Percentiles rank a stretch among this genome's conserved stretches.
Conservation (phyloP, 2,888 invertebrate genomes). For the Diadegma fenestrale region DNA sequence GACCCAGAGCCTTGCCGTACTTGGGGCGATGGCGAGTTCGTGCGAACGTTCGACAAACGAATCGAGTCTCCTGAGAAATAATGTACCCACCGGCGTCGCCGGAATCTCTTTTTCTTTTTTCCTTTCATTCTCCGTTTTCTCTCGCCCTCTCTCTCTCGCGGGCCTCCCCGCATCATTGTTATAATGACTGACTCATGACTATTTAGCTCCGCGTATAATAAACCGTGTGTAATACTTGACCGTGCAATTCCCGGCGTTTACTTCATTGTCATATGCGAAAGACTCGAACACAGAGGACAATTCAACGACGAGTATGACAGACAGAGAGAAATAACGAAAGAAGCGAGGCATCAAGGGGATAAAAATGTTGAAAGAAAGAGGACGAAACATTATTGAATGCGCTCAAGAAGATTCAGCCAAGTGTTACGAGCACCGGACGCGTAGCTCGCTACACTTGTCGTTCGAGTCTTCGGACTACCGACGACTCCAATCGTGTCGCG, state of each 20-base stretch:
- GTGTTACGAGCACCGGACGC: constrained; percentile 56
- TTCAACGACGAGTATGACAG: neutral
- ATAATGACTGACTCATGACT: constrained; percentile 50
- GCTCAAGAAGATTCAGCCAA: constrained; percentile 53
- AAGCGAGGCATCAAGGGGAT: neutral
- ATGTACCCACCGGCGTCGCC: constrained; percentile 40
- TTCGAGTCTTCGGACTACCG: constrained; percentile 32
- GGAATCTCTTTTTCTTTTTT: neutral
- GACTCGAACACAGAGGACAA: neutral
- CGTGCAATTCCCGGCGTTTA: constrained; percentile 31
- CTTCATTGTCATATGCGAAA: constrained; percentile 50
- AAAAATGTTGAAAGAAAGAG: constrained; percentile 11
- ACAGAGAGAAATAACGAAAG: neutral
- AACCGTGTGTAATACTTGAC: constrained; percentile 39
- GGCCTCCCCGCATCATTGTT: neutral
- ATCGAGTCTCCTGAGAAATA: constrained; percentile 32
- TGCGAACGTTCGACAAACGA: constrained; percentile 45
- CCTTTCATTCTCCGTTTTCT: neutral
- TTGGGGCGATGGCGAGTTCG: constrained; percentile 63
- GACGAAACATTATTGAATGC: constrained; percentile 43
- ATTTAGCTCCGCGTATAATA: constrained; percentile 45
- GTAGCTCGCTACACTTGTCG: constrained; percentile 22
- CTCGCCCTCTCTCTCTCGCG: neutral
- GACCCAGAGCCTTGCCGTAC: constrained; percentile 70
- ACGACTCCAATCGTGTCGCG: constrained; percentile 42